Base-by-base conservation (phyloP, 2,113 vertebrate species). In the Nettapus auritus region DNA sequence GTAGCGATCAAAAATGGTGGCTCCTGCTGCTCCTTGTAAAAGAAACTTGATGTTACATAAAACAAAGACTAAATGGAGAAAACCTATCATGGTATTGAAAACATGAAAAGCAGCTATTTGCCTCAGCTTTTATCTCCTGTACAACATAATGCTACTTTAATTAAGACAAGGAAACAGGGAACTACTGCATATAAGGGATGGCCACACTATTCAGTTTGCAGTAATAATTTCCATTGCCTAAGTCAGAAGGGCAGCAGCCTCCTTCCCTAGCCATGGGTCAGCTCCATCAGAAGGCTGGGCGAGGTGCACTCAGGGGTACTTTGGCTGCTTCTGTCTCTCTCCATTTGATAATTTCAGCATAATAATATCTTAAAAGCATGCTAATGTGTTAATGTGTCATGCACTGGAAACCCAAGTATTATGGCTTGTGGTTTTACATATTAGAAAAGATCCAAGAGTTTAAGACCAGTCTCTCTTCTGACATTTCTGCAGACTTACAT, bases 151-250 rank as follows among this genome's bases (percentile, higher is more conserved):
- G 29, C 2, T 31, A 40, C 34, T 13, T 64, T 40, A 50, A 52
- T 64, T 64, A 50, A 52, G 44, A 44, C 34, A 57, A 78, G 42
- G 81, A 75, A 90, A 62, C 1, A 3, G 36, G 52, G 48, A 50
- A 33, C 2, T 22, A 16, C 44, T 83, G 42, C 34, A 8, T 3
- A 16, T 9, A 42, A 11, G 48, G 22, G 5, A 21, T 0, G 46
- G 55, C 33, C 67, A 64, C 0, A 0, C 9, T 5, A 1, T 38
- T 69, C 33, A 18, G 25, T 50, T 82, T 66, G 33, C 13, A 4
- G 15, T 56, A 29, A 33, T 0, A 0, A 1, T 57, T 82, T 85
- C 75, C 50, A 13, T 12, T 13, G 38, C 36, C 29, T 8, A 17
- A 34, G 50, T 48, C 17, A 57, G n/a, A 36, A 66, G 50, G 42